phyloP scores from a whole-genome alignment of 64 coral and sea anemone genomes.

The Porites lutea region DNA sequence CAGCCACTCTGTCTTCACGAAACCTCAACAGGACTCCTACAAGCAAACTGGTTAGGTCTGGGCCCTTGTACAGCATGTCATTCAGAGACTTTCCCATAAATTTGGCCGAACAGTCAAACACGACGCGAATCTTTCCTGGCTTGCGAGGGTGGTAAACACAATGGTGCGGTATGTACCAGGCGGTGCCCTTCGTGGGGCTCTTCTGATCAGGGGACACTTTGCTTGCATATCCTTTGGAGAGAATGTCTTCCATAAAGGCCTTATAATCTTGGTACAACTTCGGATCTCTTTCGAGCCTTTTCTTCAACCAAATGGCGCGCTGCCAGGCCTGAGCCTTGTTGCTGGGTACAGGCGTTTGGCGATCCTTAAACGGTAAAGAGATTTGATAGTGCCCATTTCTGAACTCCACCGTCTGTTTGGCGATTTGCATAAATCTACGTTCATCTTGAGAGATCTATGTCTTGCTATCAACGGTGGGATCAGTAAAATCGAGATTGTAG shows the following conservation, averaged over 20 bases:
- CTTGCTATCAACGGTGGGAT: background rate
- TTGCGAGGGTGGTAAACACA: slow-evolving; percentile 46
- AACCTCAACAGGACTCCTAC: too few species aligned
- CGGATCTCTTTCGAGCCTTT: slow-evolving; percentile 12
- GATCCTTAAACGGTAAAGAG: background rate
- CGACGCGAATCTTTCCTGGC: slow-evolving; percentile 54
- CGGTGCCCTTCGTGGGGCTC: background rate
- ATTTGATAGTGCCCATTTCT: slow-evolving; percentile 18
- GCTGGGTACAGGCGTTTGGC: background rate
- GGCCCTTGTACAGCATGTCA: slow-evolving; percentile 57
- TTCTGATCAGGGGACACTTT: slow-evolving; percentile 18
- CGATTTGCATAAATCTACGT: background rate
- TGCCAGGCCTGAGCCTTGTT: background rate
- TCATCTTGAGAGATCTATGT: background rate
- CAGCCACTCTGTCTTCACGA: too few species aligned
- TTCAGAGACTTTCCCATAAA: slow-evolving; percentile 50
- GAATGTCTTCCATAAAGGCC: background rate
- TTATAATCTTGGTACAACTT: background rate
- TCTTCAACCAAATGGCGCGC: background rate
- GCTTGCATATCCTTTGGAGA: slow-evolving; percentile 16
- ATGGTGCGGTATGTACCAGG: slow-evolving; percentile 72
- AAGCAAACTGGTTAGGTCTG: too few species aligned
- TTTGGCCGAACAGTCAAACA: slow-evolving; percentile 64
- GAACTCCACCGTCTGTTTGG: background rate
- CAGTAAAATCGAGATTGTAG: slow-evolving; percentile 25